Conservation (phyloP, 2,797 vertebrate species). For the Acridotheres tristis region DNA sequence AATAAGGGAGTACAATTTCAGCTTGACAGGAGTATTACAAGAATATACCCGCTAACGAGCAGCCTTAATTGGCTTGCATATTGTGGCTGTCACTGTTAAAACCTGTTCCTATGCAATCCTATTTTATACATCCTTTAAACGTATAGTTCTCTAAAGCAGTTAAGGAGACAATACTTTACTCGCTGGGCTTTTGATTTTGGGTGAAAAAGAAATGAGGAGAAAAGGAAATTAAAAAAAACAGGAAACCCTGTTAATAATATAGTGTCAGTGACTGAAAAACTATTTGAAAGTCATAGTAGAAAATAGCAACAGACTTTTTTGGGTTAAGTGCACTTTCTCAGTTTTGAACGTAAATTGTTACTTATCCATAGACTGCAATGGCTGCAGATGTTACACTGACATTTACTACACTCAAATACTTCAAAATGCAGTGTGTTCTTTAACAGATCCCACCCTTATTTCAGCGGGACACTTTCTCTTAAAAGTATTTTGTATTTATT, state of each 20-base stretch:
- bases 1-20: conserved; percentile 48
- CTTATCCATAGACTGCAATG: not conserved
- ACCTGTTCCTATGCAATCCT: conserved; percentile 44
- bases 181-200: conserved; percentile 10
- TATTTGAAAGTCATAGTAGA: not conserved
- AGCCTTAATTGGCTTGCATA: conserved; percentile 62
- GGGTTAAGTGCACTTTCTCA: not conserved
- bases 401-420: not conserved
- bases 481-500: conserved; percentile 6
- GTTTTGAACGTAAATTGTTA: not conserved
- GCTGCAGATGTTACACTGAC: not conserved
- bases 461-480: not conserved
- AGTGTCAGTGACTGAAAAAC: not conserved
- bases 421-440: not conserved
- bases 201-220: conserved; percentile 3
- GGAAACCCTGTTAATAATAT: not conserved
- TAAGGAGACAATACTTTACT: conserved; percentile 18
- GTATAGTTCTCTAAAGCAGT: conserved; percentile 8
- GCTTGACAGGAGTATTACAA: conserved; percentile 43
- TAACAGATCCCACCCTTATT: not conserved
- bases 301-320: not conserved
- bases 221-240: not conserved
- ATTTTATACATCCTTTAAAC: conserved; percentile 25
- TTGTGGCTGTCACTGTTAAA: conserved; percentile 58
- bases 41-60: conserved; percentile 27